Conservation (phyloP, 2,888 invertebrate genomes). For the Melinaea marsaeus region DNA sequence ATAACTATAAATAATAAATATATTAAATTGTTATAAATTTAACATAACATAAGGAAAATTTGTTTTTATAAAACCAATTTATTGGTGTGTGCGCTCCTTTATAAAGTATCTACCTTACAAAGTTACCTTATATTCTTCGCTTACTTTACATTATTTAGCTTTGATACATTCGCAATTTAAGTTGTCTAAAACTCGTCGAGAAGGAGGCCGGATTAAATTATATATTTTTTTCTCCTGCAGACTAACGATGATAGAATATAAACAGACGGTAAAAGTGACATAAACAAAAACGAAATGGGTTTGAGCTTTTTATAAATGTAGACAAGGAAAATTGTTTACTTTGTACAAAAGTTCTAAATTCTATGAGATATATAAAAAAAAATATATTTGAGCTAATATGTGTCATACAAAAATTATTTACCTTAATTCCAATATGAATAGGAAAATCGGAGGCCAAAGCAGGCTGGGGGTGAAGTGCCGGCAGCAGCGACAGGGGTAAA, state of each 20-base stretch:
- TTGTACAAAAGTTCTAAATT: neutral
- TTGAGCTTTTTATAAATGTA: constrained; percentile 7
- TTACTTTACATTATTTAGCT: constrained; percentile 73
- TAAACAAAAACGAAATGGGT: constrained; percentile 11
- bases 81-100: constrained; percentile 38
- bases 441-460: constrained; percentile 79
- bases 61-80: constrained; percentile 8
- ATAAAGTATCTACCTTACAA: constrained; percentile 45
- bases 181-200: constrained; percentile 68
- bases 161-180: constrained; percentile 76
- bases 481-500: constrained; percentile 80
- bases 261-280: constrained; percentile 30
- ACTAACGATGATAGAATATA: constrained; percentile 23
- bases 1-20: neutral
- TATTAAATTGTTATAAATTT: neutral
- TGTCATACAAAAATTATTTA: constrained; percentile 39
- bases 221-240: constrained; percentile 52
- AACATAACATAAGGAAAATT: neutral
- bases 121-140: constrained; percentile 66
- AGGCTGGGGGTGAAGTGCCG: constrained; percentile 78
- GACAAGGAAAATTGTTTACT: neutral
- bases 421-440: constrained; percentile 82
- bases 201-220: constrained; percentile 66
- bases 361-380: constrained; percentile 10
- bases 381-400: neutral